Evolutionary conservation across 1,140 invertebrate species (phyloP), one percentile per base, ranked within the genome.

Genomic region (Drosophila bocqueti): DNA sequence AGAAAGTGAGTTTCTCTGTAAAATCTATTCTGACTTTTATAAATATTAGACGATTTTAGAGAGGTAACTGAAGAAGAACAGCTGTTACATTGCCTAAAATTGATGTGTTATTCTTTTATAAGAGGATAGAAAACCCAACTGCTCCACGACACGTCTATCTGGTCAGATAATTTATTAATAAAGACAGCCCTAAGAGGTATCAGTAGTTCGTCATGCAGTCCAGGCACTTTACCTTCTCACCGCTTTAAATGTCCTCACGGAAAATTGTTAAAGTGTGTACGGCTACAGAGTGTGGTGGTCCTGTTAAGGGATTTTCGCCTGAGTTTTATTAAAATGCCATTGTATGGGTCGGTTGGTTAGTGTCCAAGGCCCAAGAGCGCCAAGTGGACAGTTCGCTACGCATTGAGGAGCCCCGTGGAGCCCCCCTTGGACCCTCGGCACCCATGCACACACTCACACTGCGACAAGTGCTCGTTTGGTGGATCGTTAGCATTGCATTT

Each of bases 251-350:
- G 81, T 64, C 66, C 71, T 67, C 80, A 73, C 65, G 60, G 60
- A 81, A 89, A 90, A 89, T 79, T 79, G 77, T 84, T 89, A 73
- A 76, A 81, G 62, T 84, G 62, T 60, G 43, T 43, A 15, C 31
- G 42, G 46, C 38, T 68, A 2, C 13, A 47, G 64, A 47, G 67
- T 65, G 65, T 60, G 60, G 50, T 55, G 60, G n/a, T 46, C 46
- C 45, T 64, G 67, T 73, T 50, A 73, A 72, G 84, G 85, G 84
- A 84, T 89, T 84, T 90, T 79, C 81, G 78, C 62, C 72, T 46
- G 68, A 58, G 57, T 89, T 89, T 89, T 90, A 89, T 90, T 89
- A 89, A 89, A 89, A 89, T 79, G 85, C 71, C 77, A 63, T 75
- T 81, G 81, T 47, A 58, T 47, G 75, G 73, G 50, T 68, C 60